A percentile compares a stretch with the other conserved stretches of the same genome.
Evolutionary conservation across 1,140 invertebrate species (phyloP).

Genomic region (Zelostemma sp.): DNA sequence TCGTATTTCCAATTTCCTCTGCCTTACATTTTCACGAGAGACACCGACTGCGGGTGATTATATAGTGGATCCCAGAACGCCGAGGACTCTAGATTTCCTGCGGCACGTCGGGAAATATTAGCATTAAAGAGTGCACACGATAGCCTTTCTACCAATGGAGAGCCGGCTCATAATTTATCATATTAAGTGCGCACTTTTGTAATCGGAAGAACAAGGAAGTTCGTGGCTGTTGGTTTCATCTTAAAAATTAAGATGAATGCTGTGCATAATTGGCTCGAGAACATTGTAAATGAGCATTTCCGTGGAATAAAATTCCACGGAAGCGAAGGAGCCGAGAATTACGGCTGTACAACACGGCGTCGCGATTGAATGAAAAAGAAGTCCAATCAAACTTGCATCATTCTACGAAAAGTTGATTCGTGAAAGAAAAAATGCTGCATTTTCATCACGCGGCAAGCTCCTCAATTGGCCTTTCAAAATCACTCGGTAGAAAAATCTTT

Average conservation of each 20-base stretch:
- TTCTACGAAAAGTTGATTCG: too few species aligned
- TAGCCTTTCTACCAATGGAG: slow-evolving; percentile 12
- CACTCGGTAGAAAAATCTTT: too few species aligned
- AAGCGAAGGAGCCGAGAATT: too few species aligned
- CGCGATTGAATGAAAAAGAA: too few species aligned
- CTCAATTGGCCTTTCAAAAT: too few species aligned
- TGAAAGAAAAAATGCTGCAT: too few species aligned
- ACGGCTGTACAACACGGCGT: too few species aligned
- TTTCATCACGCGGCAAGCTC: too few species aligned
- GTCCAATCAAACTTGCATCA: too few species aligned
- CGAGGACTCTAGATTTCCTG: slow-evolving; percentile 11
- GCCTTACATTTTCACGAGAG: slow-evolving; percentile 14
- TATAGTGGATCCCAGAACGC: slow-evolving; percentile 9
- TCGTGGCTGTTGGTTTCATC: not conserved
- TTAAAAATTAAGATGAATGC: slow-evolving; percentile 12
- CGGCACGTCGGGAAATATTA: slow-evolving; percentile 18
- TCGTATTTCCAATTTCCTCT: slow-evolving; percentile 9
- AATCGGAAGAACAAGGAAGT: slow-evolving; percentile 6
- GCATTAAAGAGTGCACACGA: slow-evolving; percentile 21
- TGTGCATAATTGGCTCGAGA: slow-evolving; percentile 3
- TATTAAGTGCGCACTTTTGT: slow-evolving; percentile 17
- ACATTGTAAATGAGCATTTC: not conserved
- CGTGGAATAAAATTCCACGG: not conserved
- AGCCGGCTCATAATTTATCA: slow-evolving; percentile 13
- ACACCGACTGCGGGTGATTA: slow-evolving; percentile 14